phyloP scores from a whole-genome alignment of 2,797 vertebrate genomes.

The Champsocephalus esox region DNA sequence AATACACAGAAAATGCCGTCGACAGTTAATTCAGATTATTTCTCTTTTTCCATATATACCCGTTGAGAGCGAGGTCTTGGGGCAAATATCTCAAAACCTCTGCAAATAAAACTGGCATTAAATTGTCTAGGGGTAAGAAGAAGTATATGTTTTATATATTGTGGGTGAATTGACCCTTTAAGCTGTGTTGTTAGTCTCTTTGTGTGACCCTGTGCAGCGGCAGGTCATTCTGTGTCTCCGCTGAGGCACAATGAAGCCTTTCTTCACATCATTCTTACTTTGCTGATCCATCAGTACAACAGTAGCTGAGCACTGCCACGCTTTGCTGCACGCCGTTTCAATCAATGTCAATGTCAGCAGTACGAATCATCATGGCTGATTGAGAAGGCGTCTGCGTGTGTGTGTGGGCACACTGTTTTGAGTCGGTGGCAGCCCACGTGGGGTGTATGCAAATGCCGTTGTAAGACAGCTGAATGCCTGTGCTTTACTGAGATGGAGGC shows the following conservation, averaged over 20 bases:
- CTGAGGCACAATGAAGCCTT: constrained; percentile 60
- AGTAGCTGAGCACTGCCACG: constrained; percentile 55
- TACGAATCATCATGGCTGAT: constrained; percentile 56
- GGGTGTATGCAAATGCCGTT: constrained; percentile 63
- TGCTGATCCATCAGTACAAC: constrained; percentile 70
- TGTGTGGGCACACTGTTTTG: constrained; percentile 12
- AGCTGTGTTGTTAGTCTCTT: neutral
- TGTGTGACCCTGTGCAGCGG: constrained; percentile 26
- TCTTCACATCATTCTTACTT: constrained; percentile 56
- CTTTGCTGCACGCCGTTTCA: constrained; percentile 65
- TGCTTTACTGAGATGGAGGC: constrained; percentile 50
- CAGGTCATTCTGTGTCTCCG: constrained; percentile 44
- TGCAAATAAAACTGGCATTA: neutral
- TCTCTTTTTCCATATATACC: neutral
- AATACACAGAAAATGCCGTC: neutral
- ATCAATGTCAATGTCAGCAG: constrained; percentile 69
- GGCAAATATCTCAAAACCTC: neutral
- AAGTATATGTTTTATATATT: neutral
- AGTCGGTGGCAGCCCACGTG: constrained; percentile 39
- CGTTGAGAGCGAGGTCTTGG: constrained; percentile 5
- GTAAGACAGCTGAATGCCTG: constrained; percentile 58
- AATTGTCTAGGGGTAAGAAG: neutral
- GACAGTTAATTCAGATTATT: neutral
- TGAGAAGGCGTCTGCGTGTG: constrained; percentile 23
- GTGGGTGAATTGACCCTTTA: neutral